Evolutionary conservation across 2,888 invertebrate genomes (phyloP), one percentile per base, ranked within the genome.

Genomic region (Ptychoptera contaminata): DNA sequence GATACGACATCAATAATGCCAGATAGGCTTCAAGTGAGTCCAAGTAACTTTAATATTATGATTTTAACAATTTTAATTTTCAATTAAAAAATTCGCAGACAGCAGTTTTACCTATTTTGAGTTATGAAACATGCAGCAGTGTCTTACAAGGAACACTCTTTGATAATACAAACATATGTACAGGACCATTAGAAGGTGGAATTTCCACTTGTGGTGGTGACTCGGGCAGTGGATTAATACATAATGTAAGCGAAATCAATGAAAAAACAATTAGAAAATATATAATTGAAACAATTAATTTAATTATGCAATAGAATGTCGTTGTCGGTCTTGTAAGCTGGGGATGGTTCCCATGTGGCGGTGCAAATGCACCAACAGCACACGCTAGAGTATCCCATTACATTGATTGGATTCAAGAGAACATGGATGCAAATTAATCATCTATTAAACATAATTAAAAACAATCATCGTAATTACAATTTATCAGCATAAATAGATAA

Each of bases 321-420:
- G 12, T 42, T 7, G 30, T 42, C 9, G 42, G 42, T 12, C 34
- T 42, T 35, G 35, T 42, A 8, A 34, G 34, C 16, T 42, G 42
- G 42, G 42, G 42, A 35, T 35, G 34, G 34, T 42, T 35, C 16
- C 42, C 42, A n/a, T 42, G 42, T 35, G 42, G 30, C 10, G 34
- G 16, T 6, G 15, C 34, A n/a, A 23, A 30, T 12, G 16, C 16
- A 8, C 42, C 42, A 34, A 35, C 30, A 30, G 42, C 34, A 11
- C 35, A 42, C 14, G 42, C n/a, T 16, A 34, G 35, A 9, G 42
- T 42, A 16, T 42, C 42, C 2, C 7, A 35, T 35, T 42, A 42
- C 16, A 30, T 42, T 35, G n/a, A 16, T 8, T 42, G 42, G 42
- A 42, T 42, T 16, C 11, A 35, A 12, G 34, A 42, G 8, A 35